phyloP scores from a whole-genome alignment of 2,797 vertebrate genomes.

The Atherinosoma microstoma region DNA sequence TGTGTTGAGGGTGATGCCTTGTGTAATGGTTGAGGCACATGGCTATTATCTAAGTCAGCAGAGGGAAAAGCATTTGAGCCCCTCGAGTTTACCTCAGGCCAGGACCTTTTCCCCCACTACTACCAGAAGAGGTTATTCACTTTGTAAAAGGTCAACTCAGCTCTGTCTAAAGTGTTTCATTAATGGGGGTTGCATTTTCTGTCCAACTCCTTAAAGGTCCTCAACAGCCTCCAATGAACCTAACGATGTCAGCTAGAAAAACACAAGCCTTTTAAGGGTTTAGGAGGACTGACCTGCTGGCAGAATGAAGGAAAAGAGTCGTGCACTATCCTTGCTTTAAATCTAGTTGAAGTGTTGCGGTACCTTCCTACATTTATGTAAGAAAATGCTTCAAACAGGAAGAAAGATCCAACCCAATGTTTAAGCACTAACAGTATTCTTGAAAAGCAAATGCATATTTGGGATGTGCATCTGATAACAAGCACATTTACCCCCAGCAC shows the following conservation, averaged over 20 bases:
- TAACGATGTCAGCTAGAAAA: slow-evolving; percentile 41
- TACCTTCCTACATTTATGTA: background rate
- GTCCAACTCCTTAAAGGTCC: slow-evolving; percentile 23
- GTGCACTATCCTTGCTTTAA: background rate
- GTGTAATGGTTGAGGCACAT: slow-evolving; percentile 1
- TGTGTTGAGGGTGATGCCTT: background rate
- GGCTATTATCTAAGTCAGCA: slow-evolving; percentile 20
- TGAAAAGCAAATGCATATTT: background rate
- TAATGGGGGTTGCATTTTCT: slow-evolving; percentile 34
- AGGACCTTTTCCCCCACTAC: slow-evolving; percentile 8
- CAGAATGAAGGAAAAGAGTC: slow-evolving; percentile 23
- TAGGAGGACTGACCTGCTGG: slow-evolving; percentile 9
- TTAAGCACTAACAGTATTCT: background rate
- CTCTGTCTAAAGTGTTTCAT: slow-evolving; percentile 55
- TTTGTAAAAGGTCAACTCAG: slow-evolving; percentile 46
- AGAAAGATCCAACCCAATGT: background rate
- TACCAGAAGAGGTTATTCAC: slow-evolving; percentile 46
- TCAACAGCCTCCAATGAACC: slow-evolving; percentile 28
- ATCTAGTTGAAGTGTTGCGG: background rate
- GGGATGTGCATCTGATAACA: background rate
- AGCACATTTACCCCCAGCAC: background rate
- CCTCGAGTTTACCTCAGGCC: slow-evolving; percentile 28
- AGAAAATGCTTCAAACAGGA: background rate
- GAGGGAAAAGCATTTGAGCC: slow-evolving; percentile 24
- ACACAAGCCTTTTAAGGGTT: slow-evolving; percentile 15